These are phyloP conservation scores for Protonemura montana DNA, from an alignment of 2,888 invertebrate species.

Conservation along the genomic window DNA sequence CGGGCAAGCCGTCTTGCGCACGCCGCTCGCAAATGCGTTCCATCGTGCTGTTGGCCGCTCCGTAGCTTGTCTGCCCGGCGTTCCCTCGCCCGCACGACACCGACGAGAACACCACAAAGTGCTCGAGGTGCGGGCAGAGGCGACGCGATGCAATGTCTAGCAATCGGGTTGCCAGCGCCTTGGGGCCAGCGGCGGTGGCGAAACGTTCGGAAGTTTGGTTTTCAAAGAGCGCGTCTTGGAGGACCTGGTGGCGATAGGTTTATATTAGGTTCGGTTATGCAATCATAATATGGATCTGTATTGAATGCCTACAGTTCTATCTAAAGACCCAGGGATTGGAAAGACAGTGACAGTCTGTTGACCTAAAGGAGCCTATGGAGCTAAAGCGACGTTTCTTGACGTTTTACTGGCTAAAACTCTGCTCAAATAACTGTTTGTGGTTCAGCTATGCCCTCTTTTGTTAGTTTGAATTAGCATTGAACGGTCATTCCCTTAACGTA, in stretches of 20 bases:
- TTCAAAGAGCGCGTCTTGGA: slow-evolving; percentile 77
- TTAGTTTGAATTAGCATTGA: too few species aligned
- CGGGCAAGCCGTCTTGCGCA: slow-evolving; percentile 74
- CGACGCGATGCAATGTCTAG: slow-evolving; percentile 73
- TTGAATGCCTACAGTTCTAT: too few species aligned
- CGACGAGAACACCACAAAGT: slow-evolving; percentile 92
- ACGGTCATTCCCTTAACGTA: too few species aligned
- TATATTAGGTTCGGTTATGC: too few species aligned
- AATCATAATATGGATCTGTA: too few species aligned
- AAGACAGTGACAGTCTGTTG: too few species aligned
- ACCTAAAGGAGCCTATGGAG: too few species aligned
- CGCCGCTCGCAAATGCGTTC: slow-evolving; percentile 85
- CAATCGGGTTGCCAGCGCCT: slow-evolving; percentile 81
- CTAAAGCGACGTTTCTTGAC: too few species aligned
- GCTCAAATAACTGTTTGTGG: too few species aligned
- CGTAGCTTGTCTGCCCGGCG: slow-evolving; percentile 90
- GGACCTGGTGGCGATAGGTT: slow-evolving; percentile 49
- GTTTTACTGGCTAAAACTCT: too few species aligned
- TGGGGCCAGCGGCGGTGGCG: slow-evolving; percentile 74
- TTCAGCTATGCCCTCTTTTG: too few species aligned
- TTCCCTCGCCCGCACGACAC: slow-evolving; percentile 92
- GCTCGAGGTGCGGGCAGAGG: slow-evolving; percentile 64
- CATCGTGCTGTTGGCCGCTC: slow-evolving; percentile 89
- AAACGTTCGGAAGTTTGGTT: slow-evolving; percentile 79
- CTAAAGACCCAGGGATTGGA: too few species aligned